Percentiles rank a stretch among this genome's conserved stretches.
These are phyloP conservation scores for Drosophila nigromelanica DNA, from an alignment of 1,140 invertebrate genomes.

Conservation along the genomic window DNA sequence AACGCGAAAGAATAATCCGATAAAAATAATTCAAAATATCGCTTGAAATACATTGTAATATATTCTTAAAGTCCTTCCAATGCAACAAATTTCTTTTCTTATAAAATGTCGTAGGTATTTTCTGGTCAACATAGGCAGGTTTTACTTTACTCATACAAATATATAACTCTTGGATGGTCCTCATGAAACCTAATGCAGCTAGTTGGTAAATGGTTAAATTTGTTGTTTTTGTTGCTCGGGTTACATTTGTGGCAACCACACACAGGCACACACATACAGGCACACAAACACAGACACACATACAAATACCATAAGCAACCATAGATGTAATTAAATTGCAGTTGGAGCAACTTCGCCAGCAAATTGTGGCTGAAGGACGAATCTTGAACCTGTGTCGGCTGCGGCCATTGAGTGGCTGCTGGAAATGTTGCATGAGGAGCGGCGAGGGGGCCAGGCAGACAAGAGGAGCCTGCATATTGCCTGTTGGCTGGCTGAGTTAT, in stretches of 20 bases:
- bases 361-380: constrained; percentile 60
- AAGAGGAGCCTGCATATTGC: constrained; percentile 12
- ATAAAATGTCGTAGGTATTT: neutral
- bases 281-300: neutral
- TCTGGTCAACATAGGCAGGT: neutral
- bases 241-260: constrained; percentile 33
- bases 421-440: neutral
- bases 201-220: constrained; percentile 31
- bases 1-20: too few species aligned
- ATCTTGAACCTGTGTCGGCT: constrained; percentile 58
- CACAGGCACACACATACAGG: constrained; percentile 1
- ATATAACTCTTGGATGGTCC: neutral
- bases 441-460: neutral
- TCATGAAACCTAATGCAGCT: constrained; percentile 20
- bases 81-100: neutral
- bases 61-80: too few species aligned
- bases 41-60: too few species aligned
- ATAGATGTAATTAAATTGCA: constrained; percentile 74
- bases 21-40: too few species aligned
- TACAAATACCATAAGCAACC: constrained; percentile 30
- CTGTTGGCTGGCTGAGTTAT: constrained; percentile 37
- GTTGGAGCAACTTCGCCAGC: constrained; percentile 11
- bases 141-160: constrained; percentile 12
- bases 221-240: constrained; percentile 18
- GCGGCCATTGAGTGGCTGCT: constrained; percentile 20